These are phyloP conservation scores for Andrena hattorfiana DNA, from an alignment of 2,888 invertebrate genomes.

Conservation along the genomic window DNA sequence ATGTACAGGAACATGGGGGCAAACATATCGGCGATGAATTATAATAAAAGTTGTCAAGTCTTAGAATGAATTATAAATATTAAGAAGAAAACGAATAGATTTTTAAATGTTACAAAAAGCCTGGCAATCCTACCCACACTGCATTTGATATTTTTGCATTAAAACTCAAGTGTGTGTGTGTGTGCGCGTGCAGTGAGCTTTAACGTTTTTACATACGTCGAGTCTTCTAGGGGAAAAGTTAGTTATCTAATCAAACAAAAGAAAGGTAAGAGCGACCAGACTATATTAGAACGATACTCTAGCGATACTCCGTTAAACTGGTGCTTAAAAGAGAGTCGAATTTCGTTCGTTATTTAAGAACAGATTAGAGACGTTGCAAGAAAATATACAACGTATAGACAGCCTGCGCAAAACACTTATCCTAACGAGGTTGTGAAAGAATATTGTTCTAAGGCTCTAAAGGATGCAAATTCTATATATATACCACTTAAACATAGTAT, in stretches of 20 bases:
- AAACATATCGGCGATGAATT: constrained; percentile 79
- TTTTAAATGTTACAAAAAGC: constrained; percentile 39
- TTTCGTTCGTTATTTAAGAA: constrained; percentile 44
- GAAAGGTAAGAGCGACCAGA: constrained; percentile 32
- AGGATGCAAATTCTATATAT: constrained; percentile 60
- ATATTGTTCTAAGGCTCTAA: constrained; percentile 58
- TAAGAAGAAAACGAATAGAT: constrained; percentile 46
- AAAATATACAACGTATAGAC: constrained; percentile 34
- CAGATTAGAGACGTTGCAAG: constrained; percentile 22
- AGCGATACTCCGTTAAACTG: constrained; percentile 40
- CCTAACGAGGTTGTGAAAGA: constrained; percentile 66
- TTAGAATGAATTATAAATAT: constrained; percentile 66
- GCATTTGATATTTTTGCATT: constrained; percentile 71
- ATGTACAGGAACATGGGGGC: constrained; percentile 54
- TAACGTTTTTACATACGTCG: constrained; percentile 52
- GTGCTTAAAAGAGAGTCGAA: constrained; percentile 55
- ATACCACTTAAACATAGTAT: constrained; percentile 52
- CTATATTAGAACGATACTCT: constrained; percentile 21
- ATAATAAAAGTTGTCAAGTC: constrained; percentile 70
- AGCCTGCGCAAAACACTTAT: constrained; percentile 48
- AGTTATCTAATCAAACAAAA: constrained; percentile 37
- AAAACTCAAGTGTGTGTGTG: constrained; percentile 36
- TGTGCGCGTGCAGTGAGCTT: constrained; percentile 55
- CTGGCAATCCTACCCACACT: constrained; percentile 55
- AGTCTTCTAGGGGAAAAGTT: constrained; percentile 29